A percentile compares a stretch with the other conserved stretches of the same genome.
Evolutionary conservation across 2,113 vertebrate genomes (phyloP).

Genomic region (Ammodytes marinus): DNA sequence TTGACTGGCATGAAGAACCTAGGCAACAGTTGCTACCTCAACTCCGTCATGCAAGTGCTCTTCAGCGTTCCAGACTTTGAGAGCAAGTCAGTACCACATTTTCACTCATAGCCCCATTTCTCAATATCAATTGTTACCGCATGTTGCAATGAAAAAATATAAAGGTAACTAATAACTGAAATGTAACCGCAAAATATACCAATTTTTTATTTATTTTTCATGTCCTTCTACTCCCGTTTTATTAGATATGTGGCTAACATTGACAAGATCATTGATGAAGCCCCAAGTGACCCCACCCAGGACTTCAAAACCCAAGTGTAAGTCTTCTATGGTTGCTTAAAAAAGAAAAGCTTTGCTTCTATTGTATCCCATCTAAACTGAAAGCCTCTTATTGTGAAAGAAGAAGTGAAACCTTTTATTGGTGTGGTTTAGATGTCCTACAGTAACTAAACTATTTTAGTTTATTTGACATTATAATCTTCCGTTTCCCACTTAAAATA

Average conservation of each 20-base stretch:
- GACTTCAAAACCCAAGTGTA: conserved; percentile 99
- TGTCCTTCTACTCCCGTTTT: not conserved
- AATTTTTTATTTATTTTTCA: conserved; percentile 1
- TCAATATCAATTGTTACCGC: not conserved
- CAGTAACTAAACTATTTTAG: not conserved
- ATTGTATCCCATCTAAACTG: not conserved
- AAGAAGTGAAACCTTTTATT: conserved; percentile 18
- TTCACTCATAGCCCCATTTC: not conserved
- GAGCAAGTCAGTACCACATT: conserved; percentile 90
- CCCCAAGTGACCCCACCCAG: conserved; percentile 94
- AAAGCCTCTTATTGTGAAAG: not conserved
- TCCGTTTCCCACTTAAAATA: not conserved
- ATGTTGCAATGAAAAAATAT: not conserved
- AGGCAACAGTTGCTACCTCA: conserved; percentile 99
- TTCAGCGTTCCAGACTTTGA: conserved; percentile 99
- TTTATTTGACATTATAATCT: not conserved
- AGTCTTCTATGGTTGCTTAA: conserved; percentile 67
- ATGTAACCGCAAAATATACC: too few relatives aligned
- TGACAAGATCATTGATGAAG: conserved; percentile 95
- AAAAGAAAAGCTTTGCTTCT: not conserved
- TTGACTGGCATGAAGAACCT: conserved; percentile 97
- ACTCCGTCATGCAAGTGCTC: conserved; percentile 99
- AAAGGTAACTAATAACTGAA: not conserved
- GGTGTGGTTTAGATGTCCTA: not conserved
- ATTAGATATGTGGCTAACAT: conserved; percentile 95